Base-by-base conservation (phyloP, 2,888 invertebrate genomes). In the Melitaea athalia region DNA sequence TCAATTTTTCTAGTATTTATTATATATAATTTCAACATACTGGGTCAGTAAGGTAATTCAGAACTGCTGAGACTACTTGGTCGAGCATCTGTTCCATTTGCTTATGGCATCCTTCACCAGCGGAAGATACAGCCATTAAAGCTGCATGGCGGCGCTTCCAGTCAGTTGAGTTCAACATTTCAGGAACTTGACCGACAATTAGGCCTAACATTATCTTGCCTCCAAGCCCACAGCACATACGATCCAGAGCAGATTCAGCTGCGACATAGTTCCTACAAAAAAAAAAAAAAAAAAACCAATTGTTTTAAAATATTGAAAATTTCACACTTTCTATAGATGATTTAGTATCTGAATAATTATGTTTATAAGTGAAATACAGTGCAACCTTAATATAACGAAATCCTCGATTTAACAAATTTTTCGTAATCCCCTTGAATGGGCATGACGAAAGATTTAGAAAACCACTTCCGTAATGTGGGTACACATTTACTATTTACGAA, bases 81-180 rank as follows among this genome's bases (percentile, higher is more conserved):
- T 96, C 96, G n/a, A 99, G 94, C 94, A 99, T 96, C 64, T 95
- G 94, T 86, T 99, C 99, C 99, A 99, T 99, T 88, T 99, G 98
- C 84, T 98, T 98, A 85, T 98, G 98, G 84, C 99, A 99, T 31
- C 99, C 99, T 93, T 99, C 99, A 5, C 99, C 99, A 70, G 99
- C 97, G 0, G 99, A 98, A 7, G 99, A 99, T 59, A 99, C 96
- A 0, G 99, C 99, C 99, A 99, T 99, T 49, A 99, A 94, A 3
- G 98, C 99, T 53, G 99, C 99, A 89, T 99, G 98, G n/a, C 97
- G 94, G 76, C 96, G 96, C 78, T 96, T 95, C 98, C 98, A 98
- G 81, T 97, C 96, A 12, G 94, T 93, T 74, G 95, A 96, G 59
- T 94, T 94, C 78, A 99, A 92, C 99, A 99, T 98, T 49, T 94